phyloP scores from a whole-genome alignment of 2,797 vertebrate genomes.

The Peromyscus attwateri region DNA sequence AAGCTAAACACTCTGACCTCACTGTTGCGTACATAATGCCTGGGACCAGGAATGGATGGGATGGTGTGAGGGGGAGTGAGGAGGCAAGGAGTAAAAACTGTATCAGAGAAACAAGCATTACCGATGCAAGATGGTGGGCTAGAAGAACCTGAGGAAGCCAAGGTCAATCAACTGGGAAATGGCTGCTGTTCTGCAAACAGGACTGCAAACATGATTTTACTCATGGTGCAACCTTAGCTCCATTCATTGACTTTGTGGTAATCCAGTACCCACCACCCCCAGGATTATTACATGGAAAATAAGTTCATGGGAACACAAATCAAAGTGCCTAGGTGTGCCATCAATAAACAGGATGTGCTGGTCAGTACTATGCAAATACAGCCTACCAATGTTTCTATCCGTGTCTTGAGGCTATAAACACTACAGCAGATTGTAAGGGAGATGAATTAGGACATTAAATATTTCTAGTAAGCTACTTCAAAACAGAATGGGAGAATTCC shows the following conservation, averaged over 20 bases:
- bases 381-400: background rate
- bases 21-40: fast-evolving
- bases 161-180: background rate
- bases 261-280: background rate
- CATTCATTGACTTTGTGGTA: background rate
- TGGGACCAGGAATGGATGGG: fast-evolving
- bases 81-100: background rate
- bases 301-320: background rate
- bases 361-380: background rate
- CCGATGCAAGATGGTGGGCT: background rate
- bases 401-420: background rate
- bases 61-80: fast-evolving
- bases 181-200: background rate
- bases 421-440: background rate
- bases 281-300: background rate
- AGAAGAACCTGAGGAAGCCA: fast-evolving
- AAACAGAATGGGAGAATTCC: background rate
- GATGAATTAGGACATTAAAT: background rate
- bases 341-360: background rate
- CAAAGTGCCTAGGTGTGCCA: background rate
- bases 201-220: background rate
- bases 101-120: background rate
- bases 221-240: background rate
- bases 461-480: background rate
- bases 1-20: background rate